phyloP scores from a whole-genome alignment of 35 echinoderm and acorn worm genomes.

The Apostichopus californicus region DNA sequence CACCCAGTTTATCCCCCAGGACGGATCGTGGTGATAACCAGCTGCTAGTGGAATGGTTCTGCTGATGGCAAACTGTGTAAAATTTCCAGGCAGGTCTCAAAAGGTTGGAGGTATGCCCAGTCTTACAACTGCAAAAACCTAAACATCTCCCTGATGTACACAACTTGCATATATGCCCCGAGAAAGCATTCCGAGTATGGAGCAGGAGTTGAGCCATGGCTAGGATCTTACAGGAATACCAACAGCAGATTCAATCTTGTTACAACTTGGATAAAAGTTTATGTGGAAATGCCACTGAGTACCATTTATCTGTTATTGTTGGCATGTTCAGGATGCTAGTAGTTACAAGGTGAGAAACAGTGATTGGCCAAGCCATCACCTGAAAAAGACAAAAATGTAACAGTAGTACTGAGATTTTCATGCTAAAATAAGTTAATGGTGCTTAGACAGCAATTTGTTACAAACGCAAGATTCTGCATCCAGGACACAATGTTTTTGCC shows the following conservation, averaged over 20 bases:
- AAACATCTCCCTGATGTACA: constrained; percentile 47
- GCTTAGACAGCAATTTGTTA: too few relatives aligned
- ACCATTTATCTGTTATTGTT: neutral
- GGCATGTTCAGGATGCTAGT: constrained; percentile 1
- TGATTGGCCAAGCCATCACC: neutral
- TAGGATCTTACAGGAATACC: neutral
- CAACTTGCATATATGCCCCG: constrained; percentile 30
- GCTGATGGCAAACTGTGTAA: constrained; percentile 26
- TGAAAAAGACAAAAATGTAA: neutral
- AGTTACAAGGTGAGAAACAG: neutral
- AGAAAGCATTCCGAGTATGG: neutral
- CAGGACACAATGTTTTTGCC: too few relatives aligned
- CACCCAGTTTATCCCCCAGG: constrained; percentile 24
- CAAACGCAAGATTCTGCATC: too few relatives aligned
- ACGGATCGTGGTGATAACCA: neutral
- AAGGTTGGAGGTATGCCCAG: constrained; percentile 2
- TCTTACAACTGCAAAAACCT: neutral
- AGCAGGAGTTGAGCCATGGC: constrained; percentile 29
- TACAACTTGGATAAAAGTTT: neutral
- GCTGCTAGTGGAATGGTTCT: neutral
- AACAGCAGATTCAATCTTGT: constrained; percentile 29
- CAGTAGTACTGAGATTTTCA: too few relatives aligned
- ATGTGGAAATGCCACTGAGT: constrained; percentile 5
- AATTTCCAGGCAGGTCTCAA: constrained; percentile 40
- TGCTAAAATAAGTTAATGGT: too few relatives aligned